Base-by-base conservation (phyloP, 37 sponge, comb jelly and placozoan species). In the Agelas oroides region DNA sequence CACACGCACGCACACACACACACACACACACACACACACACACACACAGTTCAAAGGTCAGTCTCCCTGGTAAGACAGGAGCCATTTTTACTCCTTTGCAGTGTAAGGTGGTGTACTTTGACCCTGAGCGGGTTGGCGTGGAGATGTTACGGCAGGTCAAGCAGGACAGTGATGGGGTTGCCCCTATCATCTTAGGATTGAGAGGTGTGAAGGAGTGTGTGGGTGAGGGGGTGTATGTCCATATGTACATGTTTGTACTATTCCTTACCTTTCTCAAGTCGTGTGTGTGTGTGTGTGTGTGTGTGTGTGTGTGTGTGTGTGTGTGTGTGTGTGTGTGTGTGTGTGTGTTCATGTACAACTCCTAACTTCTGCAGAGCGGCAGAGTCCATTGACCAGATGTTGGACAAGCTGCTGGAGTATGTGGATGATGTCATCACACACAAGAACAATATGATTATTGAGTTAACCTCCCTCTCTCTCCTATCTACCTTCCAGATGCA, bases 81-180 rank as follows among this genome's bases (percentile, higher is more conserved):
- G 60, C 88, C 18, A 86, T 94, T 17, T 94, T 94, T 53, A 75
- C 82, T 35, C 89, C 86, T 18, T 58, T 96, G 13, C 94, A 79
- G 6, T 76, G 82, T 46, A 82, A 90, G 68, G 65, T 94, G 37
- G 76, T 73, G 60, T 86, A 80, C 89, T 93, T 80, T 77, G 83
- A 84, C 37, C 90, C 94, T n/a, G 96, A 93, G 94, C 79, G 86
- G 58, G 92, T 87, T 30, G 96, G 92, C 20, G 87, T 84, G 53
- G 39, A 69, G 2, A 35, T 81, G 72, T 79, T 89, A 12, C 66
- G 27, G 35, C 36, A 71, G 12, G 62, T 71, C 31, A 33, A 62
- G 17, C 28, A 34, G 39, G 24, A 20, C 11, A 32, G 39, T 1
- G 23, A 20, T 0, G 35, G 52, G 1, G 32, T 36, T 40, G 28